These are phyloP conservation scores for Lepisosteus oculatus DNA, from an alignment of 2,113 vertebrate species.

Conservation along the genomic window DNA sequence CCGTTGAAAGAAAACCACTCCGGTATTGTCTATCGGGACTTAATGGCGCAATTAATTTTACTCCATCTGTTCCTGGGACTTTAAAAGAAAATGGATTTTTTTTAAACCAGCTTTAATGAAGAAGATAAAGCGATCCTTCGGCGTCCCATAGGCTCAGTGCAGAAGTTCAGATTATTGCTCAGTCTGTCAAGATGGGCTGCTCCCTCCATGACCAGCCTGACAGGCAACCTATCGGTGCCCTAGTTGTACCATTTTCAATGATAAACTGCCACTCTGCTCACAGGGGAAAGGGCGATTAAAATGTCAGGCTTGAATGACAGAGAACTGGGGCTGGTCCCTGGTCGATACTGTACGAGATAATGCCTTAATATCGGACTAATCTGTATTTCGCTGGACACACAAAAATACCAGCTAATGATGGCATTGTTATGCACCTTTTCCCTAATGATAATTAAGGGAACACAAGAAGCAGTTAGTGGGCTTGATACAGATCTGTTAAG, in stretches of 20 bases:
- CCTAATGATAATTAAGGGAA: slow-evolving; percentile 29
- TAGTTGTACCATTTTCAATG: slow-evolving; percentile 76
- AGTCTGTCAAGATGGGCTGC: slow-evolving; percentile 85
- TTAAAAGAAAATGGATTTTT: slow-evolving; percentile 93
- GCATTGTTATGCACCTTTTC: slow-evolving; percentile 8
- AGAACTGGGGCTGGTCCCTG: slow-evolving; percentile 75
- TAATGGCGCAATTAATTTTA: slow-evolving; percentile 97
- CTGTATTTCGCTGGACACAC: slow-evolving; percentile 40
- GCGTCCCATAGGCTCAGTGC: slow-evolving; percentile 80
- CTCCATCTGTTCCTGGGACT: slow-evolving; percentile 95
- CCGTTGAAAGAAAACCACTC: slow-evolving; percentile 88
- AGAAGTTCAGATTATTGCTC: slow-evolving; percentile 85
- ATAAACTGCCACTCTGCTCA: slow-evolving; percentile 83
- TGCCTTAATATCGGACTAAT: slow-evolving; percentile 70
- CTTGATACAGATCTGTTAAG: neutral
- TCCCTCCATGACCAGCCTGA: slow-evolving; percentile 68
- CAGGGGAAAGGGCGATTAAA: slow-evolving; percentile 64
- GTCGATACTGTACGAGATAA: slow-evolving; percentile 76
- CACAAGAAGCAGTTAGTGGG: slow-evolving; percentile 19
- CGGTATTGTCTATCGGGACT: slow-evolving; percentile 88
- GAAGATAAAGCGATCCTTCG: slow-evolving; percentile 89
- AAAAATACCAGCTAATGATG: slow-evolving; percentile 10
- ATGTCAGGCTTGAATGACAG: slow-evolving; percentile 82
- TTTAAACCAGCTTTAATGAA: slow-evolving; percentile 94
- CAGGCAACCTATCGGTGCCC: slow-evolving; percentile 73